phyloP scores from a whole-genome alignment of 2,888 invertebrate genomes.

The Isoperla grammatica region DNA sequence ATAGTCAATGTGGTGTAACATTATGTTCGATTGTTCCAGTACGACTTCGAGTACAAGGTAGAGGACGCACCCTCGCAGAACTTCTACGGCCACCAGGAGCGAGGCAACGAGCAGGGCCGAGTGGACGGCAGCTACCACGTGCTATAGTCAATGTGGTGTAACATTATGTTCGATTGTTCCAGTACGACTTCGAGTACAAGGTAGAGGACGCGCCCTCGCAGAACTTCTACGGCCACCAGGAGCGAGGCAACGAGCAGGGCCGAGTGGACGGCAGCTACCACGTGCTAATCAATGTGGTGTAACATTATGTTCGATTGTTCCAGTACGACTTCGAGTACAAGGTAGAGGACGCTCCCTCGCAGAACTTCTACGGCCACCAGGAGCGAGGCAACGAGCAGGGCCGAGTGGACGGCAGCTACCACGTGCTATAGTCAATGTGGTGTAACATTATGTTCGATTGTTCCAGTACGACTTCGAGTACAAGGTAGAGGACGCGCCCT shows the following conservation, averaged over 20 bases:
- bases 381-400: slow-evolving; percentile 60
- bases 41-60: slow-evolving; percentile 68
- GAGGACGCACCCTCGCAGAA: slow-evolving; percentile 62
- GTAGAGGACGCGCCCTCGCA: slow-evolving; percentile 64
- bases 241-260: slow-evolving; percentile 58
- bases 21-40: slow-evolving; percentile 48
- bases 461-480: slow-evolving; percentile 67
- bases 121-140: slow-evolving; percentile 62
- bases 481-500: slow-evolving; percentile 65
- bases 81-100: slow-evolving; percentile 63
- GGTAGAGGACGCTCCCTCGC: slow-evolving; percentile 63
- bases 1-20: too few relatives aligned
- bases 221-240: slow-evolving; percentile 63
- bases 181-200: slow-evolving; percentile 70
- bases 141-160: too few relatives aligned
- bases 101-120: slow-evolving; percentile 58
- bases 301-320: too few relatives aligned
- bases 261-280: slow-evolving; percentile 60
- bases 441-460: too few relatives aligned
- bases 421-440: too few relatives aligned
- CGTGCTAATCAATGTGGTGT: too few relatives aligned
- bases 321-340: slow-evolving; percentile 71
- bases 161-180: slow-evolving; percentile 38
- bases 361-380: slow-evolving; percentile 62
- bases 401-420: slow-evolving; percentile 59